Base-by-base conservation (phyloP, 1,140 invertebrate genomes). In the Palaemon carinicauda region DNA sequence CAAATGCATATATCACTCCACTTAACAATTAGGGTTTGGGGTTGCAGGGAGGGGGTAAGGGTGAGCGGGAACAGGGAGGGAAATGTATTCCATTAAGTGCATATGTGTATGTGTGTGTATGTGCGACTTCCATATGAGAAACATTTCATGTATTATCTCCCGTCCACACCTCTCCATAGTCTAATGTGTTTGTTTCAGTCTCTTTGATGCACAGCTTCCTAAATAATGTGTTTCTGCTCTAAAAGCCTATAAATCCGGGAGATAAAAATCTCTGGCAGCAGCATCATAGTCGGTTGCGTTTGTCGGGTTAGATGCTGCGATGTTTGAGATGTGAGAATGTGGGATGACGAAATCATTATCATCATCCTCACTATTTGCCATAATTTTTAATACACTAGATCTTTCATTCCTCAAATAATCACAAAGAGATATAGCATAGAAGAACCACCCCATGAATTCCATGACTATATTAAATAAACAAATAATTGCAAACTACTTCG, bases 121-220 rank as follows among this genome's bases (percentile, higher is more conserved):
- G 33, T 41, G 41, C 12, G 41, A 9, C 7, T n/a, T 41, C 7
- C 12, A 12, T 80, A 14, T 78, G 31, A 79, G 51, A 10, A 60
- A 50, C 83, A 80, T 60, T 56, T 19, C 83, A 79, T 86, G 21
- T 51, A 27, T 86, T 77, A 80, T 53, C 77, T 29, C 17, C 31
- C 77, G 83, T 80, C 83, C 69, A 31, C 83, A 80, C 83, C 77
- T 86, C 83, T 86, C 75, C 83, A 79, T 86, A 86, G 65, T 60
- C 27, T 73, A 73, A 79, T 86, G 83, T 80, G 77, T 80, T 51
- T 33, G 50, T 50, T 31, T 29, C 31, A 41, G 31, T 12, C 41
- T 7, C 41, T 41, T 41, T 69, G 65, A 71, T 74, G 77, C 75
- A 71, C 75, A 31, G 52, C 29, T 60, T n/a, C 83, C 50, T 54